Percentiles rank a stretch among this genome's conserved stretches.
phyloP scores from a whole-genome alignment of 2,113 vertebrate genomes.

The Tenebrosternarchus preto region DNA sequence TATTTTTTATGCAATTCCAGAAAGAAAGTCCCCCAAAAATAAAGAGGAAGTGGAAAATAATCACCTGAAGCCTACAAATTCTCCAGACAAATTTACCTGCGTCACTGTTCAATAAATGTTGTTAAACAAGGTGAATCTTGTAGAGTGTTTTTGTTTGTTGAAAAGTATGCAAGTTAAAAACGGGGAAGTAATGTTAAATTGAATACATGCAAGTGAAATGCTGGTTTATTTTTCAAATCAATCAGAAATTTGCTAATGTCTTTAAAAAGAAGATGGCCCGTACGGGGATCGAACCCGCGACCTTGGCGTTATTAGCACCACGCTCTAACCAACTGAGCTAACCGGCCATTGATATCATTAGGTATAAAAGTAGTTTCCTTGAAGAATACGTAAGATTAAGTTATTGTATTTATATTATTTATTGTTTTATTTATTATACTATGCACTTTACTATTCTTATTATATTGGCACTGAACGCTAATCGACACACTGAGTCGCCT shows the following conservation, averaged over 20 bases:
- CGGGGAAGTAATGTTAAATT: too few species aligned
- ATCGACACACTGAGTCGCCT: too few species aligned
- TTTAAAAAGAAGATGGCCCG: too few species aligned
- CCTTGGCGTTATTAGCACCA: slow-evolving; percentile 64
- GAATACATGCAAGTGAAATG: too few species aligned
- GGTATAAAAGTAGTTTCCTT: too few species aligned
- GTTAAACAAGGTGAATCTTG: not conserved
- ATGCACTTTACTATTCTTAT: too few species aligned
- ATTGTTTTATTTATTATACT: too few species aligned
- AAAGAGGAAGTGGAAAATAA: not conserved
- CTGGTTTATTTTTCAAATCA: too few species aligned
- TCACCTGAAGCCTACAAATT: not conserved
- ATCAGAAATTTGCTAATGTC: too few species aligned
- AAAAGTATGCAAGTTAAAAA: not conserved
- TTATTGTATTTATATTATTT: too few species aligned
- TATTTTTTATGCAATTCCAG: slow-evolving; percentile 3
- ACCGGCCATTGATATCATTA: too few species aligned
- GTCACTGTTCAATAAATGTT: slow-evolving; percentile 23
- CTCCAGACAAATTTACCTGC: not conserved
- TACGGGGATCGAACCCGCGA: slow-evolving; percentile 62
- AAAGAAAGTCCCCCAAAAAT: not conserved
- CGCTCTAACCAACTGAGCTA: slow-evolving; percentile 64
- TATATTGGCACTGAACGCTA: too few species aligned
- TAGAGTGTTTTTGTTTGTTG: not conserved
- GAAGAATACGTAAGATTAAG: not conserved